Conservation (phyloP, 2,888 invertebrate genomes). For the Bellardia pandia region DNA sequence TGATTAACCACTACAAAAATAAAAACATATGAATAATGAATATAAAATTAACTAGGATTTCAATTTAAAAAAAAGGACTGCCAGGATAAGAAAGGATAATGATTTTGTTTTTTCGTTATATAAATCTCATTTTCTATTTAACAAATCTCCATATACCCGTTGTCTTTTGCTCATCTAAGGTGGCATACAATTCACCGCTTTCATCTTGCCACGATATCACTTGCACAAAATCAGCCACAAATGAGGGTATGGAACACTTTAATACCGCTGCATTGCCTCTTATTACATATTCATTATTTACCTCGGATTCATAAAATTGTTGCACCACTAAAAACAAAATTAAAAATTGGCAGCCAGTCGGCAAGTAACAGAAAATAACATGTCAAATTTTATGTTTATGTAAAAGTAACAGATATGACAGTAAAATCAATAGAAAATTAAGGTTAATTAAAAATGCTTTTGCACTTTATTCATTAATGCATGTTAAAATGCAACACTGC, state of each 20-base stretch:
- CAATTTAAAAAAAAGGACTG: slow-evolving; percentile 28
- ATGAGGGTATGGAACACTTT: slow-evolving; percentile 90
- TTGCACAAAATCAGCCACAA: slow-evolving; percentile 89
- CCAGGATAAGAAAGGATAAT: slow-evolving; percentile 31
- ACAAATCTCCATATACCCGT: slow-evolving; percentile 59
- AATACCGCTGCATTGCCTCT: slow-evolving; percentile 89
- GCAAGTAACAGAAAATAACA: slow-evolving; percentile 36
- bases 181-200: slow-evolving; percentile 82
- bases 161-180: slow-evolving; percentile 80
- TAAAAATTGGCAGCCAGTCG: slow-evolving; percentile 13
- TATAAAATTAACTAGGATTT: no score
- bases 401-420: background rate
- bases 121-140: background rate
- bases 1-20: slow-evolving; percentile 91
- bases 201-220: slow-evolving; percentile 90
- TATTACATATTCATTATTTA: slow-evolving; percentile 90
- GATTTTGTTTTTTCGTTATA: slow-evolving; percentile 4
- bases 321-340: slow-evolving; percentile 86
- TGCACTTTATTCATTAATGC: background rate
- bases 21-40: background rate
- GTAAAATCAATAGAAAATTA: slow-evolving; percentile 45
- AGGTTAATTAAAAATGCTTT: slow-evolving; percentile 10
- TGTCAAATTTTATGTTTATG: slow-evolving; percentile 3
- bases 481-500: background rate
- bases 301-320: slow-evolving; percentile 89